Evolutionary conservation across 2,113 vertebrate genomes (phyloP).

Genomic region (Phasianus colchicus): DNA sequence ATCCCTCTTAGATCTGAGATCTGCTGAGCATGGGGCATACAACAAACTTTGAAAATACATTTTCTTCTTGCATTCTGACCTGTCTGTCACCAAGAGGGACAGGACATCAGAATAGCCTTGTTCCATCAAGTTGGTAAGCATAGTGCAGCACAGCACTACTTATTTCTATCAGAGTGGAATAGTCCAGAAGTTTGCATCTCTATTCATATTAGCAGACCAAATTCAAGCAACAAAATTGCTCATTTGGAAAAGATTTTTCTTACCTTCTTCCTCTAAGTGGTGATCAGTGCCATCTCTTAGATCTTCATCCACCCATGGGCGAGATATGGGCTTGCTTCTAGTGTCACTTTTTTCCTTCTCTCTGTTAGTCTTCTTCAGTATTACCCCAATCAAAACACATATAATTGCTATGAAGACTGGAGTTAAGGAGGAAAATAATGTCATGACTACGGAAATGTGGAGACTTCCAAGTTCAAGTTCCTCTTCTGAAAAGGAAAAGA

Average conservation of each 20-base stretch:
- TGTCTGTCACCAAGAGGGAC: not conserved
- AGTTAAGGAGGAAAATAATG: slow-evolving; percentile 81
- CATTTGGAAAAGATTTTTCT: not conserved
- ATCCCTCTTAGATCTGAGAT: not conserved
- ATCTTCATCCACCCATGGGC: slow-evolving; percentile 89
- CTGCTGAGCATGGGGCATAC: not conserved
- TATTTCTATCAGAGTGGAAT: not conserved
- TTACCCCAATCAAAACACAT: slow-evolving; percentile 82
- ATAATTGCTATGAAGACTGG: slow-evolving; percentile 83
- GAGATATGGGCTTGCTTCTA: not conserved
- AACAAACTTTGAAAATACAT: not conserved
- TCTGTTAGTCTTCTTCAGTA: slow-evolving; percentile 73
- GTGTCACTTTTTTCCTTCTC: not conserved
- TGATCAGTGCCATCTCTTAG: slow-evolving; percentile 83
- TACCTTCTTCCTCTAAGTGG: slow-evolving; percentile 77
- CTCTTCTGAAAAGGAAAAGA: not conserved
- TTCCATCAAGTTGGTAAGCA: not conserved
- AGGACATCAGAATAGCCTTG: not conserved
- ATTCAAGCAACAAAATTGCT: not conserved
- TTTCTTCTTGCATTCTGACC: not conserved
- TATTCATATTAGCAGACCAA: not conserved
- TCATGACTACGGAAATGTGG: slow-evolving; percentile 66
- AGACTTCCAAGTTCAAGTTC: not conserved
- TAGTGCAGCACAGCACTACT: not conserved
- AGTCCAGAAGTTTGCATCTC: not conserved